A percentile compares a stretch with the other conserved stretches of the same genome.
Evolutionary conservation across 1,140 invertebrate species (phyloP).

Genomic region (Oedothorax gibbosus): DNA sequence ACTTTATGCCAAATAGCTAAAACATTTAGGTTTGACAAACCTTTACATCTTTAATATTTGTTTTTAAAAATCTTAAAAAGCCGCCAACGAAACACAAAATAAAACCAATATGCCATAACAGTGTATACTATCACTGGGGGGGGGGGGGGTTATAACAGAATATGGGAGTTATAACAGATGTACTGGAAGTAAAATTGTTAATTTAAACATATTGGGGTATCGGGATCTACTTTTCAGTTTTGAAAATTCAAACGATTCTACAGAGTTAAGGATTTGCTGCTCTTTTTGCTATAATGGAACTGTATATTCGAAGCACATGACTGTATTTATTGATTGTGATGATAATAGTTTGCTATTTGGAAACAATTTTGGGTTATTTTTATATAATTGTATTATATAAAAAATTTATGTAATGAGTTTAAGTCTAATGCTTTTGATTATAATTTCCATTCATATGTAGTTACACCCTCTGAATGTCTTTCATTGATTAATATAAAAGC

Average conservation of each 20-base stretch:
- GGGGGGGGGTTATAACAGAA: too few species aligned
- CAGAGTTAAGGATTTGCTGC: background rate
- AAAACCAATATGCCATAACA: too few species aligned
- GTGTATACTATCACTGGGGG: too few species aligned
- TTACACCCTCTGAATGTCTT: background rate
- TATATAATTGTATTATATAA: conserved; percentile 20
- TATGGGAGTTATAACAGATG: background rate
- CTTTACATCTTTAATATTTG: too few species aligned
- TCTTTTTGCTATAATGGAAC: conserved; percentile 1
- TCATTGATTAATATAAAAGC: background rate
- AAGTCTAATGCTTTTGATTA: conserved; percentile 2
- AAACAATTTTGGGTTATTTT: background rate
- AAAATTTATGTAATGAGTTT: conserved; percentile 4
- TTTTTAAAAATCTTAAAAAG: too few species aligned
- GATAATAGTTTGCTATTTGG: conserved; percentile 17
- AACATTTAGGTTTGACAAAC: too few species aligned
- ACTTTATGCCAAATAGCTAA: too few species aligned
- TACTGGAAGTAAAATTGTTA: conserved; percentile 1
- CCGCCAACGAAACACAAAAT: too few species aligned
- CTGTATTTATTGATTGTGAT: conserved; percentile 17
- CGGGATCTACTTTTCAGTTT: background rate
- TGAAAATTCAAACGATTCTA: too few species aligned
- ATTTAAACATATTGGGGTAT: background rate
- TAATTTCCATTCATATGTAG: conserved; percentile 1
- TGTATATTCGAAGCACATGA: background rate